A percentile compares a stretch with the other conserved stretches of the same genome.
phyloP scores from a whole-genome alignment of 2,888 invertebrate genomes.

The Conchocele bisecta region DNA sequence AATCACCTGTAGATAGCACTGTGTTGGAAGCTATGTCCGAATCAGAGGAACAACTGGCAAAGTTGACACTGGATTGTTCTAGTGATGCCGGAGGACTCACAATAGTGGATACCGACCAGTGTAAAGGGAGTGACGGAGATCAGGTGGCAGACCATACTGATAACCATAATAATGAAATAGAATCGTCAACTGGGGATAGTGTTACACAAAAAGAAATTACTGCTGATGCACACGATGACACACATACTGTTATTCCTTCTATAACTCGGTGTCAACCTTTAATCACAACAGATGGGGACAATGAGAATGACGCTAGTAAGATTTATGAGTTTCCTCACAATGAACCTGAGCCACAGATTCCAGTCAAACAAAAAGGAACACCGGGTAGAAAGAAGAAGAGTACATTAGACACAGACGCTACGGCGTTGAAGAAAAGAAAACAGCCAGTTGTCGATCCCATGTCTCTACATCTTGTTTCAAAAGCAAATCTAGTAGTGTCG shows the following conservation, averaged over 20 bases:
- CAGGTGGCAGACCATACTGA: neutral
- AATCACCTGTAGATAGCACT: slow-evolving; percentile 37
- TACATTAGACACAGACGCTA: neutral
- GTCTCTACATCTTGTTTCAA: too few relatives aligned
- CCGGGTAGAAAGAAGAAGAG: neutral
- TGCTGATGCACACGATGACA: neutral
- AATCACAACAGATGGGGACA: neutral
- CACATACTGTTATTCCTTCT: slow-evolving; percentile 1
- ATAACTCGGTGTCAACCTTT: too few relatives aligned
- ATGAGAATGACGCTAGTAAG: too few relatives aligned
- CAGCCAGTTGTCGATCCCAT: too few relatives aligned
- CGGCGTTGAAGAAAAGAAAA: too few relatives aligned
- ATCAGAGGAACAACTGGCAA: slow-evolving; percentile 55
- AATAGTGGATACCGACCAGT: neutral
- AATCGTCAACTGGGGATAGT: neutral
- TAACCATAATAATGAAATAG: neutral
- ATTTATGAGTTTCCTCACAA: too few relatives aligned
- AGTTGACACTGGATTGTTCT: slow-evolving; percentile 40
- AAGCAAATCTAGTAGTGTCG: too few relatives aligned
- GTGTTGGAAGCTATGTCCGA: slow-evolving; percentile 55
- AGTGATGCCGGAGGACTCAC: slow-evolving; percentile 15
- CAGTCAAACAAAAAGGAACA: neutral
- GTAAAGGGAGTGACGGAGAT: neutral
- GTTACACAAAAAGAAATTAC: neutral
- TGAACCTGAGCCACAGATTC: too few relatives aligned